These are phyloP conservation scores for Metalampra italica DNA, from an alignment of 2,888 invertebrate species.

Conservation along the genomic window DNA sequence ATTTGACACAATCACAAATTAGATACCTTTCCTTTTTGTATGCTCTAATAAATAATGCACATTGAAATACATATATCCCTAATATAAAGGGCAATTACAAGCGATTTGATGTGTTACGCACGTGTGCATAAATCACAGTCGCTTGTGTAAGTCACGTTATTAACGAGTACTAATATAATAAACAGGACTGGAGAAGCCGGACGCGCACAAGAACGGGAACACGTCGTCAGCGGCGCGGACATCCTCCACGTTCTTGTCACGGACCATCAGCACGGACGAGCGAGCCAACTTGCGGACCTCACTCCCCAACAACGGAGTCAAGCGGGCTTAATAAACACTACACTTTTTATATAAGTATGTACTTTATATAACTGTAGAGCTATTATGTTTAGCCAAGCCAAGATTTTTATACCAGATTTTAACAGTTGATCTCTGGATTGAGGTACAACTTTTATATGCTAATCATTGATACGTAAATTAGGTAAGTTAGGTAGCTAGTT, in stretches of 20 bases:
- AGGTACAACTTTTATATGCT: no score
- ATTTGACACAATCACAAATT: not conserved
- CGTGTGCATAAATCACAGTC: conserved; percentile 7
- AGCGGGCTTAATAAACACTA: not conserved
- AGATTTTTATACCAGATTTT: no score
- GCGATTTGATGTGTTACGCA: conserved; percentile 9
- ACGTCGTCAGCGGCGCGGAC: conserved; percentile 57
- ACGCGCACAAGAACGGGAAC: conserved; percentile 54
- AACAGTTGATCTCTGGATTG: no score
- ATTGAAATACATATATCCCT: not conserved
- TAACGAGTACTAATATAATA: conserved; percentile 57
- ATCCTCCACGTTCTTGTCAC: conserved; percentile 65
- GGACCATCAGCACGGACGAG: conserved; percentile 65
- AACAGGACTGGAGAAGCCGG: conserved; percentile 66
- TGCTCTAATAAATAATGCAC: not conserved
- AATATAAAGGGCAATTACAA: not conserved
- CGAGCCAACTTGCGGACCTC: conserved; percentile 49
- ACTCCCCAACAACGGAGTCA: conserved; percentile 35
- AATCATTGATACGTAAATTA: no score
- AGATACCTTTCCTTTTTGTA: not conserved
- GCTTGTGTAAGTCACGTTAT: conserved; percentile 4
- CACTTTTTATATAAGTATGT: not conserved
- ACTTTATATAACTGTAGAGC: no score
- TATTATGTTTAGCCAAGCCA: no score
- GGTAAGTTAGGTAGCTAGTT: no score